Evolutionary conservation across 2,113 vertebrate genomes (phyloP).

Genomic region (Saguinus midas): DNA sequence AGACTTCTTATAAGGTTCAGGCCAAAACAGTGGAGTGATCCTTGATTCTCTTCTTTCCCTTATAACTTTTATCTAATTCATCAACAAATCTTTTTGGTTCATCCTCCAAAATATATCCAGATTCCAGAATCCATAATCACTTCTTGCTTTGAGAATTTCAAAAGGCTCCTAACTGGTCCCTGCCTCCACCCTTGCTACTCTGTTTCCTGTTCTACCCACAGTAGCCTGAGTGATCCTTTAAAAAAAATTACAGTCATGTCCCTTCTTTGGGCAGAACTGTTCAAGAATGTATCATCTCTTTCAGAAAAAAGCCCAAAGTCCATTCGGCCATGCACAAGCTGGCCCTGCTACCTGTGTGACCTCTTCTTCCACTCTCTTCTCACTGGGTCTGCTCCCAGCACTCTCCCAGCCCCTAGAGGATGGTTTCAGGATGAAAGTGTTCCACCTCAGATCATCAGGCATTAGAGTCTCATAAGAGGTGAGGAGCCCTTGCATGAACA

Average conservation of each 20-base stretch:
- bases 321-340: neutral
- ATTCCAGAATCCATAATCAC: neutral
- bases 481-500: no score
- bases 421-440: no score
- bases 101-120: neutral
- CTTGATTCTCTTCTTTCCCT: neutral
- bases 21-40: neutral
- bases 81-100: neutral
- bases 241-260: neutral
- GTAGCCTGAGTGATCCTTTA: neutral
- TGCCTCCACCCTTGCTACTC: neutral
- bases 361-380: neutral
- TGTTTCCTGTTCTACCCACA: neutral
- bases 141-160: slow-evolving; percentile 1
- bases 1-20: neutral
- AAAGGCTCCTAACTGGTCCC: neutral
- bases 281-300: neutral
- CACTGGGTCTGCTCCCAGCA: rapidly evolving
- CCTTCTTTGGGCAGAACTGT: neutral
- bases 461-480: no score
- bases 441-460: no score
- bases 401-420: neutral
- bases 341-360: neutral
- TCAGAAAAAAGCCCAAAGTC: neutral
- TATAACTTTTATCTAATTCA: neutral